Evolutionary conservation across 2,888 invertebrate genomes (phyloP).

Genomic region (Troilus luridus): DNA sequence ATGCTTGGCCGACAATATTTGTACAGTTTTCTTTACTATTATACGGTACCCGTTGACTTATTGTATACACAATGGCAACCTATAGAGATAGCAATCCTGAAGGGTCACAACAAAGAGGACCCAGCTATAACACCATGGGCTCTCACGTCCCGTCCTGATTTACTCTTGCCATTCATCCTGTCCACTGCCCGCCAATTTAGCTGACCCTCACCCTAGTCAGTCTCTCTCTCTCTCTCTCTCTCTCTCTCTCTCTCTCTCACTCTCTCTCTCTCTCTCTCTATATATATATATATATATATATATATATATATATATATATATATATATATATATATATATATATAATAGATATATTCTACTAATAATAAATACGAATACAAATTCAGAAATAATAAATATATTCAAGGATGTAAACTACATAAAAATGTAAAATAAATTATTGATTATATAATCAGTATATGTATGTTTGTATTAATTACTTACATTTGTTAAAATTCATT

Average conservation of each 20-base stretch:
- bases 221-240: neutral
- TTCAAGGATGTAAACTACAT: too few relatives aligned
- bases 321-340: too few relatives aligned
- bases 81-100: neutral
- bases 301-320: too few relatives aligned
- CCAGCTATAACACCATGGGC: neutral
- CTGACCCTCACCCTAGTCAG: neutral
- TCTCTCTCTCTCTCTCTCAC: neutral
- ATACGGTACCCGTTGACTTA: neutral
- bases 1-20: too few relatives aligned
- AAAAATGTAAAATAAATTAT: too few relatives aligned
- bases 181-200: slow-evolving; percentile 25
- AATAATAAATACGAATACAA: too few relatives aligned
- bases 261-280: neutral
- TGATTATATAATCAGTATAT: too few relatives aligned
- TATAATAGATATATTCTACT: too few relatives aligned
- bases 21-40: too few relatives aligned
- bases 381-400: too few relatives aligned
- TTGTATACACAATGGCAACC: neutral
- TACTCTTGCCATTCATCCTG: neutral
- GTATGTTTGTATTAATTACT: too few relatives aligned
- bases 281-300: neutral
- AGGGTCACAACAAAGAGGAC: neutral
- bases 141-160: neutral
- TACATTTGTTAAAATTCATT: too few relatives aligned